phyloP scores from a whole-genome alignment of 2,888 invertebrate species.

The Branchipolynoe longqiensis region DNA sequence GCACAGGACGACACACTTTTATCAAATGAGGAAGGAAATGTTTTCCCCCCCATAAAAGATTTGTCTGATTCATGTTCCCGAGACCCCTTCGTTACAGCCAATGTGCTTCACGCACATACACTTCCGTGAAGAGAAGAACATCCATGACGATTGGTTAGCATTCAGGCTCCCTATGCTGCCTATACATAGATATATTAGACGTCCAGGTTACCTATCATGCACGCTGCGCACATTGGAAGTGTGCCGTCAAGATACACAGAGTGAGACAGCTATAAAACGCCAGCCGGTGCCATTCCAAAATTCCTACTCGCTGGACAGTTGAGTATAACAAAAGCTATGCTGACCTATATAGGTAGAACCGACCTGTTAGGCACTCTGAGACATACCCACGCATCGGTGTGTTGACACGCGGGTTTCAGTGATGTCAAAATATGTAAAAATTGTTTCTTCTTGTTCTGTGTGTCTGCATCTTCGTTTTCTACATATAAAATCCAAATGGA shows the following conservation, averaged over 20 bases:
- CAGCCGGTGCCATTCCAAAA: not conserved
- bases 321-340: not conserved
- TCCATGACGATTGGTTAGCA: too few species aligned
- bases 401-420: not conserved
- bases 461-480: too few species aligned
- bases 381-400: not conserved
- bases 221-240: not conserved
- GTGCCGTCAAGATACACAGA: not conserved
- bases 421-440: not conserved
- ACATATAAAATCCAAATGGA: constrained; percentile 31
- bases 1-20: constrained; percentile 23
- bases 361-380: constrained; percentile 10
- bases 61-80: too few species aligned
- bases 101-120: too few species aligned
- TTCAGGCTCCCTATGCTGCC: too few species aligned
- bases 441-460: not conserved
- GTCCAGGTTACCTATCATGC: not conserved
- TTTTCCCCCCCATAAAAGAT: too few species aligned
- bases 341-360: not conserved
- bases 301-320: not conserved
- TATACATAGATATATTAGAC: too few species aligned
- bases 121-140: too few species aligned
- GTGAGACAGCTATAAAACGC: not conserved
- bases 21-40: too few species aligned
- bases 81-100: too few species aligned